Base-by-base conservation (phyloP, 2,797 vertebrate species). In the Bradypodion ventrale region DNA sequence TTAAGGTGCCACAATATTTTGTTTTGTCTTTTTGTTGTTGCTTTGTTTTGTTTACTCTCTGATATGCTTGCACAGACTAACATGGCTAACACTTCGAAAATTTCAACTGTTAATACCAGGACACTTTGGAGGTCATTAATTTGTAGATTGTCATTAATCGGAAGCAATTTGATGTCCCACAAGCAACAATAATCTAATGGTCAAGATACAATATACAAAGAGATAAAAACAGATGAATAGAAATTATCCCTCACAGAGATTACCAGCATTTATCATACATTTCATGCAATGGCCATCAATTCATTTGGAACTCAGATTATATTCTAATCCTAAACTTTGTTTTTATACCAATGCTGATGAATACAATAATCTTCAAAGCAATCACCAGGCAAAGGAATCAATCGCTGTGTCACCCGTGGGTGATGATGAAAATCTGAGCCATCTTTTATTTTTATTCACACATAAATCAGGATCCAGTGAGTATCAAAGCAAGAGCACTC, bases 281-380 rank as follows among this genome's bases (percentile, higher is more conserved):
- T 65, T n/a, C 23, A 80, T 80, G 49, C 80, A 80, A 75, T 80
- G 37, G 44, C 37, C 52, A 75, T 75, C 46, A 35, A 21, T 80
- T 85, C 23, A 66, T 59, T 56, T 56, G 37, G 35, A n/a, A 27
- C 29, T 27, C 78, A 59, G 70, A 72, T 85, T 80, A 75, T 75
- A 75, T 59, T 46, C 29, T 75, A 80, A 80, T 80, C 37, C 84
- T 37, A 29, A 75, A 80, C 46, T 75, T 49, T 73, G 15, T 56
- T 27, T 78, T 35, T 75, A 37, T 73, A 60, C 78, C 75, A 65
- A 85, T 80, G 79, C 79, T 70, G 40, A 25, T 75, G 63, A 35
- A 63, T 49, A 73, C 63, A 69, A 21, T 75, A 81, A 81, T 85
- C 63, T 81, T 32, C n/a, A 35, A 75, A 76, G 29, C 63, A 85